A percentile compares a stretch with the other conserved stretches of the same genome.
phyloP scores from a whole-genome alignment of 2,113 vertebrate genomes.

The Thryonomys swinderianus region DNA sequence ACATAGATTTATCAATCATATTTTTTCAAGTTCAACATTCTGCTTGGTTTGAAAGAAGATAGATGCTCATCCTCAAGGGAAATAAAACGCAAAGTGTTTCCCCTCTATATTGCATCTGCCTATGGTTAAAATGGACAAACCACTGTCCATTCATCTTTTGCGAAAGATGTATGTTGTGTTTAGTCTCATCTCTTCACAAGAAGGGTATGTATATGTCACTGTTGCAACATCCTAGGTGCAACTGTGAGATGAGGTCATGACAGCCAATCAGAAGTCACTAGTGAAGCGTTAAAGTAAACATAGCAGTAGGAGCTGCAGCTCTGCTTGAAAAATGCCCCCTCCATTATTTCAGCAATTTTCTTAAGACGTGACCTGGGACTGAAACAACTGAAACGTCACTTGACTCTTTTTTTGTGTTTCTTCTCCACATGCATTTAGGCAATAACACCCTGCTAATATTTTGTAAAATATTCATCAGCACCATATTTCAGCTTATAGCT shows the following conservation, averaged over 20 bases:
- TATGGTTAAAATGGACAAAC: conserved; percentile 64
- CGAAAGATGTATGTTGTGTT: conserved; percentile 76
- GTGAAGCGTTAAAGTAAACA: conserved; percentile 90
- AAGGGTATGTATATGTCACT: conserved; percentile 81
- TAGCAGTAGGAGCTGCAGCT: conserved; percentile 88
- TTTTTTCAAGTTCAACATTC: conserved; percentile 80
- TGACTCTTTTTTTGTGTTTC: conserved; percentile 85
- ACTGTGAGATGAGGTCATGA: conserved; percentile 89
- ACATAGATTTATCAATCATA: conserved; percentile 76
- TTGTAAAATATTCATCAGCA: conserved; percentile 78
- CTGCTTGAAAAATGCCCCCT: conserved; percentile 89
- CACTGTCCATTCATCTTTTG: conserved; percentile 77
- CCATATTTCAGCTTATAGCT: conserved; percentile 68
- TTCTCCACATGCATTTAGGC: conserved; percentile 83
- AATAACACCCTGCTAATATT: conserved; percentile 80
- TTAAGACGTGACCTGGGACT: conserved; percentile 91
- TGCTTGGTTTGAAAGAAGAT: conserved; percentile 64
- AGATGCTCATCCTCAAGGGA: conserved; percentile 69
- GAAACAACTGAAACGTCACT: conserved; percentile 87
- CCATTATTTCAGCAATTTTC: conserved; percentile 92
- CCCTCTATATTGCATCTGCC: conserved; percentile 64
- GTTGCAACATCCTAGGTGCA: conserved; percentile 84
- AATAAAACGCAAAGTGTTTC: conserved; percentile 64
- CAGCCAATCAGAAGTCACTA: conserved; percentile 91
- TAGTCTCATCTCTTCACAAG: conserved; percentile 75